Conservation (phyloP, 2,113 vertebrate species). For the Carassius gibelio region DNA sequence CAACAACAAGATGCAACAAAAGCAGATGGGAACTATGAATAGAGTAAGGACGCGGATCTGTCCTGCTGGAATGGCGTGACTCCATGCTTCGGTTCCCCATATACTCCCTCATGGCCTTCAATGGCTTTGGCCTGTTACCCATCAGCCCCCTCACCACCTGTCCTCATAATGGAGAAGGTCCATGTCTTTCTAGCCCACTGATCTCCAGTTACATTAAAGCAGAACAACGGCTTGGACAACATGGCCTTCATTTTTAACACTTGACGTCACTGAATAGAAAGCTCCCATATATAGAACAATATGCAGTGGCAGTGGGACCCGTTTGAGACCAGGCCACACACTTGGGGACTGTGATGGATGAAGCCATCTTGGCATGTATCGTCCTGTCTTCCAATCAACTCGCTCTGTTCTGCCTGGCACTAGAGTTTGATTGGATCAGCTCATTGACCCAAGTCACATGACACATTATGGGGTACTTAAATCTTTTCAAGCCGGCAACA, state of each 20-base stretch:
- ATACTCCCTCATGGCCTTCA: slow-evolving; percentile 40
- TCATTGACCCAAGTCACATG: slow-evolving; percentile 40
- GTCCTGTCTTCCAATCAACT: slow-evolving; percentile 29
- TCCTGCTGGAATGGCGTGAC: slow-evolving; percentile 54
- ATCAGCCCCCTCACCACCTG: slow-evolving; percentile 57
- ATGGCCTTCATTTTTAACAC: neutral
- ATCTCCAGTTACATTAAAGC: slow-evolving; percentile 26
- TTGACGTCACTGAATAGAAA: slow-evolving; percentile 1
- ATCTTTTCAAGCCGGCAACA: slow-evolving; percentile 32
- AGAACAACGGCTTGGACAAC: neutral
- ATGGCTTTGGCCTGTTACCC: slow-evolving; percentile 56
- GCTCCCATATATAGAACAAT: neutral
- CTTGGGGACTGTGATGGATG: slow-evolving; percentile 21
- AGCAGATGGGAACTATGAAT: slow-evolving; percentile 61
- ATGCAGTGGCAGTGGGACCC: neutral
- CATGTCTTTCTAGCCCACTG: slow-evolving; percentile 27
- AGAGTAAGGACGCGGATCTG: slow-evolving; percentile 37
- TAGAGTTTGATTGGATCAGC: slow-evolving; percentile 47
- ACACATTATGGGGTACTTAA: slow-evolving; percentile 38
- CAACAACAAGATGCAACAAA: slow-evolving; percentile 41
- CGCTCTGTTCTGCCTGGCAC: slow-evolving; percentile 18
- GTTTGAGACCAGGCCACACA: neutral
- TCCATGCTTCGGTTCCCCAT: slow-evolving; percentile 45
- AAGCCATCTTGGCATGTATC: slow-evolving; percentile 13
- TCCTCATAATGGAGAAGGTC: slow-evolving; percentile 43